Evolutionary conservation across 2,113 vertebrate species (phyloP).

Genomic region (Saguinus imperator): DNA sequence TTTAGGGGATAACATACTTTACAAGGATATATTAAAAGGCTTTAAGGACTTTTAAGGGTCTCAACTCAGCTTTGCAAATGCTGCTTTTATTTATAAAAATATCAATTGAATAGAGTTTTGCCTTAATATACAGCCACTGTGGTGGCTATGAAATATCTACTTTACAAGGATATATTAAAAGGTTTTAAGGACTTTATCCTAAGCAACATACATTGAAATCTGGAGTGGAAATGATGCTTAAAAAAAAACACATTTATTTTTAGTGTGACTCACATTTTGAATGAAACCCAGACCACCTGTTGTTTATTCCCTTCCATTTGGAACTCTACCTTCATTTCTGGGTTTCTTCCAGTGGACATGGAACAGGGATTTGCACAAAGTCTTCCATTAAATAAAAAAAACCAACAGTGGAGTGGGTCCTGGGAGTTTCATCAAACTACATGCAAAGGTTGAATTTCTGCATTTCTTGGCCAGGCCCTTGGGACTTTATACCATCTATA

Average conservation of each 20-base stretch:
- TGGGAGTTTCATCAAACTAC: background rate
- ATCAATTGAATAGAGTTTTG: background rate
- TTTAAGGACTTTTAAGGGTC: no score
- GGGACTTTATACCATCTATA: background rate
- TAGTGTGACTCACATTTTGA: slow-evolving; percentile 53
- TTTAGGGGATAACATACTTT: background rate
- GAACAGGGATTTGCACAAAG: slow-evolving; percentile 1
- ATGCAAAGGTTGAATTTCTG: slow-evolving; percentile 7
- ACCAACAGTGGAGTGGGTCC: background rate
- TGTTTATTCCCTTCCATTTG: slow-evolving; percentile 64
- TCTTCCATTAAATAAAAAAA: slow-evolving; percentile 47
- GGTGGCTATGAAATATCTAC: background rate
- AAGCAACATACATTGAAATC: slow-evolving; percentile 8
- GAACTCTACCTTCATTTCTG: slow-evolving; percentile 58
- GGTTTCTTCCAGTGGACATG: slow-evolving; percentile 38
- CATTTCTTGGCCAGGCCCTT: background rate
- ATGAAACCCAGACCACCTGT: slow-evolving; percentile 56
- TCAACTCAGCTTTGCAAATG: background rate
- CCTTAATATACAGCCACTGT: background rate
- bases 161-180: no score
- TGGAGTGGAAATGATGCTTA: slow-evolving; percentile 19
- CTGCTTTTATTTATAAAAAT: background rate
- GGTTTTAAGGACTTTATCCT: background rate
- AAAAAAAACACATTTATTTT: slow-evolving; percentile 19
- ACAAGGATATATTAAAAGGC: no score